Conservation (phyloP, 1,140 invertebrate genomes). For the Pentalonia nigronervosa region DNA sequence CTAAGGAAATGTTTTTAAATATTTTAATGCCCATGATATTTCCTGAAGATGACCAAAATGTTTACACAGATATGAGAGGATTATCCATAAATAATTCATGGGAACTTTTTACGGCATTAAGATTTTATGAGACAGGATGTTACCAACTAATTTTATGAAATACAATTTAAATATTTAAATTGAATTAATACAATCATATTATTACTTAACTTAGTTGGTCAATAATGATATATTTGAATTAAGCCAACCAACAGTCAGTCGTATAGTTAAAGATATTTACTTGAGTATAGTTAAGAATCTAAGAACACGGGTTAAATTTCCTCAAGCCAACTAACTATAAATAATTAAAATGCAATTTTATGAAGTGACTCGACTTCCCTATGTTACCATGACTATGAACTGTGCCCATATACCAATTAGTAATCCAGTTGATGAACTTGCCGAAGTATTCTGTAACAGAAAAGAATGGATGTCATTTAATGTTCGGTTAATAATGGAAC, state of each 20-base stretch:
- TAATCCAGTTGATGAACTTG: slow-evolving; percentile 62
- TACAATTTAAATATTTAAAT: background rate
- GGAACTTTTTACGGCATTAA: background rate
- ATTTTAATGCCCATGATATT: slow-evolving; percentile 1
- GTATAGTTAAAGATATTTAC: background rate
- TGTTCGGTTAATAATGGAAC: slow-evolving; percentile 63
- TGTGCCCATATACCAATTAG: background rate
- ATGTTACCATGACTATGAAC: background rate
- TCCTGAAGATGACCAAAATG: background rate
- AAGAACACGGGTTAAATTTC: background rate
- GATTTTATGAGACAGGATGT: background rate
- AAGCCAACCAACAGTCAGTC: background rate
- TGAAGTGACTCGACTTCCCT: background rate
- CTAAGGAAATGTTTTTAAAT: slow-evolving; percentile 20
- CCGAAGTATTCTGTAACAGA: slow-evolving; percentile 64
- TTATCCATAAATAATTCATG: background rate
- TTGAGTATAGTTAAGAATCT: background rate
- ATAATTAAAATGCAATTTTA: background rate
- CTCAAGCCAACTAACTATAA: background rate
- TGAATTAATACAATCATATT: background rate
- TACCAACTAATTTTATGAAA: background rate
- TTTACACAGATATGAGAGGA: background rate
- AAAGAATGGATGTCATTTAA: slow-evolving; percentile 64
- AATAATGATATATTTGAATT: background rate
- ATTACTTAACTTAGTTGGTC: background rate